Conservation (phyloP, 1,140 invertebrate species). For the Paraescarpia echinospica region DNA sequence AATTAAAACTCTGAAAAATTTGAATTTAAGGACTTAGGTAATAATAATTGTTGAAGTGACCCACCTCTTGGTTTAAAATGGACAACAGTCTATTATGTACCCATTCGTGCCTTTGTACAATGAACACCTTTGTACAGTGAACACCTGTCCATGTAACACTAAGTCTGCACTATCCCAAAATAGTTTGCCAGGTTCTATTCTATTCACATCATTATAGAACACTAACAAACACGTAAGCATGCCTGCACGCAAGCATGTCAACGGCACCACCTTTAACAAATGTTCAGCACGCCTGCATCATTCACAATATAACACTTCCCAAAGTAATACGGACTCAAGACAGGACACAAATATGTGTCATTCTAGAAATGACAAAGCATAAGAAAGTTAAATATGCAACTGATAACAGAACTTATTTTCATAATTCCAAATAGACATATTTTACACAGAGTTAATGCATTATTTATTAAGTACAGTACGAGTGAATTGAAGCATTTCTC, state of each 20-base stretch:
- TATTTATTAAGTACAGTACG: background rate
- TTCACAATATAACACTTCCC: background rate
- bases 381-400: background rate
- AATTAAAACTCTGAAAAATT: background rate
- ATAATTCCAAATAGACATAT: background rate
- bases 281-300: background rate
- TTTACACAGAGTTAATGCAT: too few relatives aligned
- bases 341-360: background rate
- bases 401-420: background rate
- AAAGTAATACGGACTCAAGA: background rate
- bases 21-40: background rate
- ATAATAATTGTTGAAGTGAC: background rate
- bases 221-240: background rate
- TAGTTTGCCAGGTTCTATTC: background rate
- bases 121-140: background rate
- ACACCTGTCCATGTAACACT: background rate
- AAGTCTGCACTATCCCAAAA: background rate
- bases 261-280: background rate
- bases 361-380: background rate
- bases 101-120: background rate
- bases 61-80: background rate
- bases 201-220: background rate
- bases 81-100: background rate
- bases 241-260: background rate
- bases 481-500: background rate